Percentiles rank a stretch among this genome's conserved stretches.
These are phyloP conservation scores for Leptonema lineaticorne DNA, from an alignment of 1,140 invertebrate genomes.

Conservation along the genomic window DNA sequence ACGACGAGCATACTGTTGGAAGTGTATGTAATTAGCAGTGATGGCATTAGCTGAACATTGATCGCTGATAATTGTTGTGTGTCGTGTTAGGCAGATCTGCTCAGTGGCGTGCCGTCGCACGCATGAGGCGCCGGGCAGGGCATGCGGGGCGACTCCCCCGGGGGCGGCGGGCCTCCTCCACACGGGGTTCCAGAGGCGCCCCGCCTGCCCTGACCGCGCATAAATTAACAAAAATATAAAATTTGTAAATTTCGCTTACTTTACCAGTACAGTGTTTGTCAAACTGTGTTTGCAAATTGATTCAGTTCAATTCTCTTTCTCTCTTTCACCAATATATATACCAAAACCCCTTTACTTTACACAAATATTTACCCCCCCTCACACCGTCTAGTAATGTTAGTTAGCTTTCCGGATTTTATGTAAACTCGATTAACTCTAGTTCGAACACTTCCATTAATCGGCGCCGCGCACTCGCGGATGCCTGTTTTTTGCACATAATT, in stretches of 20 bases:
- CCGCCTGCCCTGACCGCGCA: constrained; percentile 32
- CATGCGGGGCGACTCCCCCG: constrained; percentile 32
- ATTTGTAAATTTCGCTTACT: no score
- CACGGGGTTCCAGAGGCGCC: constrained; percentile 31
- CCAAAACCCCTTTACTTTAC: not conserved
- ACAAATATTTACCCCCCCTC: not conserved
- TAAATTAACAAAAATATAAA: no score
- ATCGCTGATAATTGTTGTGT: constrained; percentile 35
- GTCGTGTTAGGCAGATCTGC: constrained; percentile 39
- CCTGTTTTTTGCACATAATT: constrained; percentile 37
- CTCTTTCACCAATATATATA: not conserved
- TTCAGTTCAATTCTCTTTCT: constrained; percentile 34
- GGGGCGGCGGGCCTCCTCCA: constrained; percentile 33
- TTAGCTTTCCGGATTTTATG: no score
- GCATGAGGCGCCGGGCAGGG: constrained; percentile 18
- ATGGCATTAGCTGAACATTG: constrained; percentile 43
- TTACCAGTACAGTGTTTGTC: constrained; percentile 12
- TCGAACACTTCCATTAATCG: constrained; percentile 41
- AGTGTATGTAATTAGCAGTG: constrained; percentile 39
- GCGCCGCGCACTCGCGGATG: constrained; percentile 43
- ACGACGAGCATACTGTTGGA: constrained; percentile 5
- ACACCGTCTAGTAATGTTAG: constrained; percentile 38
- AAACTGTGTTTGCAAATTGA: no score
- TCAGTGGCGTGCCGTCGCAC: constrained; percentile 41
- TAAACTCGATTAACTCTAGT: constrained; percentile 38